Conservation (phyloP, 2,797 vertebrate genomes). For the Simalia tracyae region DNA sequence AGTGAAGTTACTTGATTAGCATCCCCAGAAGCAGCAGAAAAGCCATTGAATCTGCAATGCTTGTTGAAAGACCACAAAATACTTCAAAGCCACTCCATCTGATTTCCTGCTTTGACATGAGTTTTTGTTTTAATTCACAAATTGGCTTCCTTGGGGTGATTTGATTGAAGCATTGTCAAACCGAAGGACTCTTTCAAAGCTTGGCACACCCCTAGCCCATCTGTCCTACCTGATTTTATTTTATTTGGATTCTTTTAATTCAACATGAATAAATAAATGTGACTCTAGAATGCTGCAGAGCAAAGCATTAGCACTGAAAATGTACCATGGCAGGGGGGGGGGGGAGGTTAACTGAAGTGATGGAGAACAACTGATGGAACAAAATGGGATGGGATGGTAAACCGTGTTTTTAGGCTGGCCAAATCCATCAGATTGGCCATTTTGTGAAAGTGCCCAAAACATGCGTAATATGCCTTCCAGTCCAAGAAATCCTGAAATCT, state of each 20-base stretch:
- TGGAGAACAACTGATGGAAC: background rate
- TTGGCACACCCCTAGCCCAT: background rate
- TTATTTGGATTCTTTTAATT: background rate
- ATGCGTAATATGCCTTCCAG: background rate
- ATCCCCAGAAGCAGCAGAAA: background rate
- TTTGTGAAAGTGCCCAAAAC: background rate
- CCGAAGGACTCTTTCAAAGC: background rate
- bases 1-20: background rate
- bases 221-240: background rate
- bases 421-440: background rate
- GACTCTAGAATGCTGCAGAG: background rate
- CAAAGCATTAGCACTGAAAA: background rate
- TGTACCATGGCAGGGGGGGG: background rate
- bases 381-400: background rate
- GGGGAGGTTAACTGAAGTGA: background rate
- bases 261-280: background rate
- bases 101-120: background rate
- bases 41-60: background rate
- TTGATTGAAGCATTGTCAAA: background rate
- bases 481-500: background rate
- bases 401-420: background rate
- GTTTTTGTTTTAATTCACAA: background rate
- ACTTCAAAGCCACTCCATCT: background rate
- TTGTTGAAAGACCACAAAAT: background rate
- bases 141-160: background rate